A percentile compares a stretch with the other conserved stretches of the same genome.
These are phyloP conservation scores for Standfussiana lucernea DNA, from an alignment of 2,888 invertebrate species.

Conservation along the genomic window DNA sequence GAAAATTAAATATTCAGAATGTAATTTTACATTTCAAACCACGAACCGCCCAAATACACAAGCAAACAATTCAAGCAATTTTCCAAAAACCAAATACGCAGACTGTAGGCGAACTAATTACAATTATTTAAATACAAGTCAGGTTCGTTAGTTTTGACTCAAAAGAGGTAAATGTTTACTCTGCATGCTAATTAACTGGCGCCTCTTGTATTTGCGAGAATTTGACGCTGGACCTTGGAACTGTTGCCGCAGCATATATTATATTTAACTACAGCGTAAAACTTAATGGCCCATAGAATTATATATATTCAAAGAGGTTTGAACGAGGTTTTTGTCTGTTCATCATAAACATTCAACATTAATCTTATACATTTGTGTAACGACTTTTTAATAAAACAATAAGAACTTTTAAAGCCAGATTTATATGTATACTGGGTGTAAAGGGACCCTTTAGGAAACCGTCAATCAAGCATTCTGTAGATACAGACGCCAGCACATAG, in stretches of 20 bases:
- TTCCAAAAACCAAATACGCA: slow-evolving; percentile 3
- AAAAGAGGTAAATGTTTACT: slow-evolving; percentile 39
- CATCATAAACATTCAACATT: background rate
- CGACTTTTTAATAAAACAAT: too few species aligned
- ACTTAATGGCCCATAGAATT: slow-evolving; percentile 19
- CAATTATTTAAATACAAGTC: slow-evolving; percentile 32
- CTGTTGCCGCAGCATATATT: slow-evolving; percentile 34
- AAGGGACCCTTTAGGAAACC: too few species aligned
- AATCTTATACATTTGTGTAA: too few species aligned
- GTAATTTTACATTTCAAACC: slow-evolving; percentile 12
- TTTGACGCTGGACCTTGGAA: slow-evolving; percentile 42
- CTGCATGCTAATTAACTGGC: slow-evolving; percentile 46
- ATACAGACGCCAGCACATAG: too few species aligned
- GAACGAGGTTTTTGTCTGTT: background rate
- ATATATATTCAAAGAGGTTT: slow-evolving; percentile 1
- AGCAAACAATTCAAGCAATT: slow-evolving; percentile 1
- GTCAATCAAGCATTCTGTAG: too few species aligned
- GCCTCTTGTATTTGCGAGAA: slow-evolving; percentile 37
- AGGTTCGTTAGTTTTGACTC: slow-evolving; percentile 36
- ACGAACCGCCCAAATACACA: background rate
- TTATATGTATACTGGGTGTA: too few species aligned
- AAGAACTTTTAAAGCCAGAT: too few species aligned
- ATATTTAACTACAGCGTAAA: slow-evolving; percentile 17
- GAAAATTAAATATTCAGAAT: background rate
- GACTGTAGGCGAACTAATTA: slow-evolving; percentile 21